Evolutionary conservation across 2,888 invertebrate genomes (phyloP).

Genomic region (Pachymerium ferrugineum): DNA sequence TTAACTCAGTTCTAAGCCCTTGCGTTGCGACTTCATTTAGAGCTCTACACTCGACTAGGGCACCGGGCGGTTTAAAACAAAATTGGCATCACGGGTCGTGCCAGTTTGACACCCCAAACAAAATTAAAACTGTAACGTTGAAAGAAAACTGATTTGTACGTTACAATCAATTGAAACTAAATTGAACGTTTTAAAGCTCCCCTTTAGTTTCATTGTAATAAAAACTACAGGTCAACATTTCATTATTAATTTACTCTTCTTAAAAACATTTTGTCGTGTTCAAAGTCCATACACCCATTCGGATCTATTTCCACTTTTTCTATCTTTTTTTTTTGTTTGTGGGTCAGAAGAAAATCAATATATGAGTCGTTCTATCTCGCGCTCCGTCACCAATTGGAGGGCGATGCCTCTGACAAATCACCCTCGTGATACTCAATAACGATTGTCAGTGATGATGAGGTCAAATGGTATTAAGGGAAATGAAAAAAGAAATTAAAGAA

Average conservation of each 20-base stretch:
- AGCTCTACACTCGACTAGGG: not conserved
- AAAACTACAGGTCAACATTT: too few species aligned
- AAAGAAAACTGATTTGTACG: too few species aligned
- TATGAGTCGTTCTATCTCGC: not conserved
- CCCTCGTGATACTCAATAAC: conserved; percentile 29
- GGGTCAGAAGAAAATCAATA: conserved; percentile 30
- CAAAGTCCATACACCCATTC: not conserved
- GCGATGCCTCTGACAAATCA: conserved; percentile 30
- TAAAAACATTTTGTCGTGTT: not conserved
- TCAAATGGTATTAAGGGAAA: not conserved
- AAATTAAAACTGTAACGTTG: too few species aligned
- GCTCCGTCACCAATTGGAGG: conserved; percentile 14
- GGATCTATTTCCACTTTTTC: conserved; percentile 7
- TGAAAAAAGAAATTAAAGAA: not conserved
- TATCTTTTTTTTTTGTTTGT: not conserved
- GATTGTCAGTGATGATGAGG: conserved; percentile 21
- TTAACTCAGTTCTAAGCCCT: conserved; percentile 14
- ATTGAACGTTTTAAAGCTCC: too few species aligned
- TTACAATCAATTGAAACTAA: too few species aligned
- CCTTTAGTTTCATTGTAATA: too few species aligned
- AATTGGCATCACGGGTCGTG: not conserved
- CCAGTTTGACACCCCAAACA: too few species aligned
- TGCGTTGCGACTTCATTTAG: not conserved
- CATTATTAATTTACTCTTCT: too few species aligned
- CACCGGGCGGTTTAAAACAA: not conserved